These are phyloP conservation scores for Choloepus hoffmanni DNA, from an alignment of 2,113 vertebrate species.

Conservation along the genomic window DNA sequence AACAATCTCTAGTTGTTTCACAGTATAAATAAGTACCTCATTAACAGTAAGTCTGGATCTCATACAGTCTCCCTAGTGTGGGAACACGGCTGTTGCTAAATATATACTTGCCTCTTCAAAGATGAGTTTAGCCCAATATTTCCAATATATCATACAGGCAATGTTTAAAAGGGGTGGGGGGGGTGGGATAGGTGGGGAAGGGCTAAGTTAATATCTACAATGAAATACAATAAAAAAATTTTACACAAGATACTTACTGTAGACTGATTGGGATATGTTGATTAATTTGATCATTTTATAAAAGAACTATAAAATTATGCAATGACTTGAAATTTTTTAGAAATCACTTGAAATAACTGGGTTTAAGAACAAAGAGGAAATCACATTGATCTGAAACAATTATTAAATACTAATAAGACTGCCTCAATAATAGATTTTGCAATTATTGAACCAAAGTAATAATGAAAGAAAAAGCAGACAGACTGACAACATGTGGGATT, in stretches of 20 bases:
- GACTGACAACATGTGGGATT: background rate
- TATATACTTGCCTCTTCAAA: background rate
- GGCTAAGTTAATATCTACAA: constrained; percentile 26
- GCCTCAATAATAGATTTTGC: background rate
- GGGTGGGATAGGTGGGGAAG: background rate
- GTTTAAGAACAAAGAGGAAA: background rate
- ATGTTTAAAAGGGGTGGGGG: background rate
- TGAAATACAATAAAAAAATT: constrained; percentile 10
- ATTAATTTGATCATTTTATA: constrained; percentile 36
- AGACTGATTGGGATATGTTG: background rate
- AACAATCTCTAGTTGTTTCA: background rate
- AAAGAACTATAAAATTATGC: constrained; percentile 6
- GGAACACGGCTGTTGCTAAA: background rate
- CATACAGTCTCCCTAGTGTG: background rate
- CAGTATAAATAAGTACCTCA: background rate
- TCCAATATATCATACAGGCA: background rate
- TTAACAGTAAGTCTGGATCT: background rate
- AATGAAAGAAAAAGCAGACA: constrained; percentile 12
- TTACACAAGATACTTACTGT: background rate
- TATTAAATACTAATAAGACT: constrained; percentile 2
- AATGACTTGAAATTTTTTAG: constrained; percentile 9
- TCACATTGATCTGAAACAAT: background rate
- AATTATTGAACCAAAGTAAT: constrained; percentile 19
- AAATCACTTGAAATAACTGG: constrained; percentile 27
- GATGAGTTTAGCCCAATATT: constrained; percentile 21